These are phyloP conservation scores for Petrocephalus schoutedeni DNA, from an alignment of 2,797 vertebrate genomes.

Conservation along the genomic window DNA sequence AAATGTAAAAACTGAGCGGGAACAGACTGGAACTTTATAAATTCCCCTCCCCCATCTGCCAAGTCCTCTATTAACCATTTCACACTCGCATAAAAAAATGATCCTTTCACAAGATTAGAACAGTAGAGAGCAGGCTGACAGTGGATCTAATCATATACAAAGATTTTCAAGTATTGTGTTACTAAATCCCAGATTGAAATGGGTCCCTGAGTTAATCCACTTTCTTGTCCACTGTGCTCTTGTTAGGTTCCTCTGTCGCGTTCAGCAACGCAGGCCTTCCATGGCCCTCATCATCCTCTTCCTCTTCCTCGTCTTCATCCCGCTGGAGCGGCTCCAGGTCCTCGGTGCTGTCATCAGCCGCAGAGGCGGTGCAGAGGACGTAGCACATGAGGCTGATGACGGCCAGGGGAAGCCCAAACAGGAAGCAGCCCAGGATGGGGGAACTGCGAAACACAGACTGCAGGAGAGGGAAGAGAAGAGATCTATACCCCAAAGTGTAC, in stretches of 20 bases:
- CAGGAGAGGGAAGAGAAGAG: conserved; percentile 14
- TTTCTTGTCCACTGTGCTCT: conserved; percentile 80
- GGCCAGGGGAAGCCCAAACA: conserved; percentile 91
- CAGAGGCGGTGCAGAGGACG: conserved; percentile 85
- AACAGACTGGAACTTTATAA: not conserved
- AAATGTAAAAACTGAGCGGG: not conserved
- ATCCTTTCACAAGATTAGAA: not conserved
- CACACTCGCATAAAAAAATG: not conserved
- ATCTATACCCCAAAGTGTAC: not conserved
- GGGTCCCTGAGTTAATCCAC: conserved; percentile 69
- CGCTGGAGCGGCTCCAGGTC: conserved; percentile 69
- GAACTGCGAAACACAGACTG: conserved; percentile 97
- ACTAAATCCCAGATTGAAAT: conserved; percentile 3
- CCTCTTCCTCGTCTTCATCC: conserved; percentile 64
- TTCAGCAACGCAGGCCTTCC: conserved; percentile 37
- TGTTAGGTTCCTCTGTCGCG: conserved; percentile 51
- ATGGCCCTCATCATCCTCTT: conserved; percentile 54
- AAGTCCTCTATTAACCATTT: not conserved
- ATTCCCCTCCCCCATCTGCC: not conserved
- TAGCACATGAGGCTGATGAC: conserved; percentile 99
- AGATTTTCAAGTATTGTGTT: conserved; percentile 27
- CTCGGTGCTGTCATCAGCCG: conserved; percentile 74
- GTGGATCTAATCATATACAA: not conserved
- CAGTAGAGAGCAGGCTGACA: not conserved
- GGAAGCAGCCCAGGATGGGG: conserved; percentile 91